Conservation (phyloP, 2,113 vertebrate genomes). For the Aix galericulata region DNA sequence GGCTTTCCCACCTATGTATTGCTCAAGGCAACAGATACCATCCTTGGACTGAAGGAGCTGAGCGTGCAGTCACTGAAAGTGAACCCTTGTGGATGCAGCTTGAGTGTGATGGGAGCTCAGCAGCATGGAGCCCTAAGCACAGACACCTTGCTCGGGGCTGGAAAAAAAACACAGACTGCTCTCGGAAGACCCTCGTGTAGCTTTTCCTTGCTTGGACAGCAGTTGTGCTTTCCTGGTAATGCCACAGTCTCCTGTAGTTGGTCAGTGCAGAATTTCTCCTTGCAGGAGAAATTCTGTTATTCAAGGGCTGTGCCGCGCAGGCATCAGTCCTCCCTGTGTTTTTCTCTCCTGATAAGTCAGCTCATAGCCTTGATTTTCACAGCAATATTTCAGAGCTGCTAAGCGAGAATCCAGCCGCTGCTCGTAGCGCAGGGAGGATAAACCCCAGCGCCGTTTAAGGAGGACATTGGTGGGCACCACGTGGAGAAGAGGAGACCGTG, state of each 20-base stretch:
- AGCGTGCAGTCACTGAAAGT: accelerated
- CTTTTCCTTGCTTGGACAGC: not conserved
- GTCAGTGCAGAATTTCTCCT: too few species aligned
- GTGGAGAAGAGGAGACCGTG: not conserved
- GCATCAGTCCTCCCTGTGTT: conserved; percentile 18
- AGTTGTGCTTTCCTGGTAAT: not conserved
- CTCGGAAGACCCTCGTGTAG: not conserved
- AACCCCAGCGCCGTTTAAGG: not conserved
- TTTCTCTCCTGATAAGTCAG: conserved; percentile 31
- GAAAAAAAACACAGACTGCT: not conserved
- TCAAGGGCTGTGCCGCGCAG: not conserved
- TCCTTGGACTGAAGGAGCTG: not conserved
- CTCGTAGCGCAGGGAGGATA: conserved; percentile 16
- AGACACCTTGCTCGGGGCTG: not conserved
- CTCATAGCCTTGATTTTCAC: conserved; percentile 46
- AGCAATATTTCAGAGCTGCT: conserved; percentile 39
- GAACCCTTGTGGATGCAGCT: not conserved
- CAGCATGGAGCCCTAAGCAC: not conserved
- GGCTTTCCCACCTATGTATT: not conserved
- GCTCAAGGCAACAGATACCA: accelerated
- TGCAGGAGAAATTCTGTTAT: not conserved
- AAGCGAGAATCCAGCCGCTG: not conserved
- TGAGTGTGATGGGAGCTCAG: accelerated
- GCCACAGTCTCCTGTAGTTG: not conserved
- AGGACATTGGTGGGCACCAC: not conserved